Evolutionary conservation across 92 coral and sea anemone species (phyloP).

Genomic region (Actinostola sp.): DNA sequence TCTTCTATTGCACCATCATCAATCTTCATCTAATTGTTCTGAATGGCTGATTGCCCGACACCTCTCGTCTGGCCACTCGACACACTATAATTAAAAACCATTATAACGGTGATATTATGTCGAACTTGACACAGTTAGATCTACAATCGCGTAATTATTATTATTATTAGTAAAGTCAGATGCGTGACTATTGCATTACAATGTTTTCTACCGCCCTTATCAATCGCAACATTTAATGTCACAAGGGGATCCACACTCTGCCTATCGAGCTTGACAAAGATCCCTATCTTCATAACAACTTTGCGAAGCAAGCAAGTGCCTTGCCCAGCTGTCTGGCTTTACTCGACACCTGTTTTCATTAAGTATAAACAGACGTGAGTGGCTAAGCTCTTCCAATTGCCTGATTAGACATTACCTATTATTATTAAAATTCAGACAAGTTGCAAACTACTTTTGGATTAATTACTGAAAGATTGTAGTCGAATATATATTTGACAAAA

Average conservation of each 20-base stretch:
- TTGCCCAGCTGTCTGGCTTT: constrained; percentile 45
- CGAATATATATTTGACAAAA: constrained; percentile 17
- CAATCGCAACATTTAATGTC: constrained; percentile 62
- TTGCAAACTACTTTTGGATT: constrained; percentile 27
- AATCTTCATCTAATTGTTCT: no score
- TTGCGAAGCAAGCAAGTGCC: constrained; percentile 50
- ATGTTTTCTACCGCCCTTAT: constrained; percentile 58
- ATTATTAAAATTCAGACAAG: constrained; percentile 14
- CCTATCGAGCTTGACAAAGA: constrained; percentile 64
- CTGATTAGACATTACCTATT: constrained; percentile 17
- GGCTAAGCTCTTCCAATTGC: constrained; percentile 9
- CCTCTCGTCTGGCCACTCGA: no score
- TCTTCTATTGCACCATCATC: no score
- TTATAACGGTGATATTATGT: not conserved
- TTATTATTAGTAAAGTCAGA: constrained; percentile 58
- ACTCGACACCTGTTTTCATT: constrained; percentile 52
- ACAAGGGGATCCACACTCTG: constrained; percentile 48
- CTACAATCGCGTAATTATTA: constrained; percentile 45
- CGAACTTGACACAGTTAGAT: constrained; percentile 36
- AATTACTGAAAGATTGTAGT: constrained; percentile 14
- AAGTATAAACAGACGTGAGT: constrained; percentile 23
- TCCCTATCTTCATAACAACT: constrained; percentile 37
- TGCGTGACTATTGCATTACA: constrained; percentile 52
- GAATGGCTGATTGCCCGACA: no score
- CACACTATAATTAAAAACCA: not conserved